phyloP scores from a whole-genome alignment of 2,113 vertebrate species.

The Mobula hypostoma region DNA sequence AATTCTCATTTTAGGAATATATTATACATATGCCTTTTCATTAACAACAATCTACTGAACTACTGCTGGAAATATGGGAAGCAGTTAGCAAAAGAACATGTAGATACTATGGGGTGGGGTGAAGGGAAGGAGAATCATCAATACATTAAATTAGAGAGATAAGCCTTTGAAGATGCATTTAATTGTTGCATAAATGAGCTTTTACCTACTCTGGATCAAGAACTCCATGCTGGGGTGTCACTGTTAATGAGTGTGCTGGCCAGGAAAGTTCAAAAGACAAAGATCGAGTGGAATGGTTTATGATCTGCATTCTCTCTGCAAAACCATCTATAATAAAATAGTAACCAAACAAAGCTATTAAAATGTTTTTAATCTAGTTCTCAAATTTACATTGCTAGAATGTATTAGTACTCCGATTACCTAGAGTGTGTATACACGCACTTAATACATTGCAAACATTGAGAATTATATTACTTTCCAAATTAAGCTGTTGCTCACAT shows the following conservation, averaged over 20 bases:
- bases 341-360: neutral
- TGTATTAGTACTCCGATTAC: neutral
- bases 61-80: too few relatives aligned
- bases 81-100: too few relatives aligned
- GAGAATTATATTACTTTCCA: neutral
- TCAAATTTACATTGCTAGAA: neutral
- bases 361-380: neutral
- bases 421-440: neutral
- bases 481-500: neutral
- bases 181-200: neutral
- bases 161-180: too few relatives aligned
- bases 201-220: slow-evolving; percentile 72
- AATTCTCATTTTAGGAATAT: too few relatives aligned
- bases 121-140: too few relatives aligned
- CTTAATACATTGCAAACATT: too few relatives aligned
- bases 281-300: slow-evolving; percentile 62
- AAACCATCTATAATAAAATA: slow-evolving; percentile 56
- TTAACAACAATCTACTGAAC: too few relatives aligned
- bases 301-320: slow-evolving; percentile 63
- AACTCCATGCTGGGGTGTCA: slow-evolving; percentile 82
- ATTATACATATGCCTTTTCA: too few relatives aligned
- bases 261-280: slow-evolving; percentile 85
- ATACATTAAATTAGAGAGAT: too few relatives aligned
- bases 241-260: slow-evolving; percentile 87
- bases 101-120: too few relatives aligned